Evolutionary conservation across 2,797 vertebrate species (phyloP).

Genomic region (Geotrypetes seraphini): DNA sequence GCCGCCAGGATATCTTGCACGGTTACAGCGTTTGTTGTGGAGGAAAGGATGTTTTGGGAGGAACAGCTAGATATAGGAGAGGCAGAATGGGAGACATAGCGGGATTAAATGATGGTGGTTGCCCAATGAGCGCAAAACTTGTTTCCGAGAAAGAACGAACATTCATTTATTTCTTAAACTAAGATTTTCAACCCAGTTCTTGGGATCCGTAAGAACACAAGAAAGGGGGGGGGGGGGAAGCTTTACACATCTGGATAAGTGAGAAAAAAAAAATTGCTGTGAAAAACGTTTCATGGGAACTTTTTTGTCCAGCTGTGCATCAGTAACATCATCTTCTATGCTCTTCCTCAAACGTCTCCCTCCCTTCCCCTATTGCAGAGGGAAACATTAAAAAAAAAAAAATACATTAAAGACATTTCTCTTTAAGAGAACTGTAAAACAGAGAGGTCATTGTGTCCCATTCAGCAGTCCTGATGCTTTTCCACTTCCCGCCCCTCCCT

Average conservation of each 20-base stretch:
- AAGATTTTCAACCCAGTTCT: no score
- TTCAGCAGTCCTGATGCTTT: no score
- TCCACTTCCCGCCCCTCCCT: conserved; percentile 7
- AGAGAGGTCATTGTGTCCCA: background rate
- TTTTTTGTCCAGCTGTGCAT: conserved; percentile 11
- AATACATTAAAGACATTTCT: conserved; percentile 6
- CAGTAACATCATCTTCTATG: conserved; percentile 4
- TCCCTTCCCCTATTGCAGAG: no score
- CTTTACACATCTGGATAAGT: background rate
- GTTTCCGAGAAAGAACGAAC: no score
- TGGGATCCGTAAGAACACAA: no score
- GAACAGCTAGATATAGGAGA: no score
- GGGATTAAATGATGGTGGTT: no score
- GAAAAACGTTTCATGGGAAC: conserved; percentile 5
- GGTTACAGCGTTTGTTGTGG: conserved; percentile 33
- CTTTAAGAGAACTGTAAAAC: background rate
- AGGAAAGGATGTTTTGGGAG: background rate
- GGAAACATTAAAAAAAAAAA: conserved; percentile 5
- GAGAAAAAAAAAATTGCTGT: background rate
- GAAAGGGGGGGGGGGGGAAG: no score
- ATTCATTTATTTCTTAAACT: no score
- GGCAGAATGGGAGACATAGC: no score
- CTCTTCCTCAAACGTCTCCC: no score
- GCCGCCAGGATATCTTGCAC: conserved; percentile 50
- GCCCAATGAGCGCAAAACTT: no score